Evolutionary conservation across 2,113 vertebrate genomes (phyloP).

Genomic region (Ibidorhyncha struthersii): DNA sequence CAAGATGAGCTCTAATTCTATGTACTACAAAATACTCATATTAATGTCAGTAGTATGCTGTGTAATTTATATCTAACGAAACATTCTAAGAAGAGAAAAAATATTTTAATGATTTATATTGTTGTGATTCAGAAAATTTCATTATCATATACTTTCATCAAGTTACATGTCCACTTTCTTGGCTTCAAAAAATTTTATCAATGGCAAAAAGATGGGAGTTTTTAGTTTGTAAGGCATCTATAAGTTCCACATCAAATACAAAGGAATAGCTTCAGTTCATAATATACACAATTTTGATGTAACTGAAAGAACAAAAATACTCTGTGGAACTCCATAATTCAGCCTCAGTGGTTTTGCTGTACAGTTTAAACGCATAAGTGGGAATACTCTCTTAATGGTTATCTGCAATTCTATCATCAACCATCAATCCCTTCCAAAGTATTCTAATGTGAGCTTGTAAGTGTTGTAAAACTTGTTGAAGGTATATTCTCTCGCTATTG

Average conservation of each 20-base stretch:
- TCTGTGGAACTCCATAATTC: not conserved
- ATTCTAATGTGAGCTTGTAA: not conserved
- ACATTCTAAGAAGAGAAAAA: not conserved
- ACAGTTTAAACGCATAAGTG: not conserved
- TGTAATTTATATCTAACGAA: not conserved
- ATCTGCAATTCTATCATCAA: not conserved
- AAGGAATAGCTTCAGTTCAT: not conserved
- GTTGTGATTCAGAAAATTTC: not conserved
- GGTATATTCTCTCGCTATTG: not conserved
- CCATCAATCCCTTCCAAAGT: not conserved
- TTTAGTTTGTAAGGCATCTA: not conserved
- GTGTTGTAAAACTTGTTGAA: not conserved
- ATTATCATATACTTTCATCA: not conserved
- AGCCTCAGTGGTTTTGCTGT: not conserved
- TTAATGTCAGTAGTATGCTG: not conserved
- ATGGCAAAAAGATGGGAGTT: not conserved
- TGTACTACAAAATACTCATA: not conserved
- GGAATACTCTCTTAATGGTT: not conserved
- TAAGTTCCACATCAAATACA: not conserved
- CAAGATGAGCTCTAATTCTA: not conserved
- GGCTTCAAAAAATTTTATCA: not conserved
- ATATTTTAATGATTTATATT: not conserved
- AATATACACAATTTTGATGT: not conserved
- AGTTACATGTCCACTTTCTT: not conserved
- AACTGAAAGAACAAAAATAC: not conserved